Conservation (phyloP, 2,888 invertebrate genomes). For the Drosophila meridiana region DNA sequence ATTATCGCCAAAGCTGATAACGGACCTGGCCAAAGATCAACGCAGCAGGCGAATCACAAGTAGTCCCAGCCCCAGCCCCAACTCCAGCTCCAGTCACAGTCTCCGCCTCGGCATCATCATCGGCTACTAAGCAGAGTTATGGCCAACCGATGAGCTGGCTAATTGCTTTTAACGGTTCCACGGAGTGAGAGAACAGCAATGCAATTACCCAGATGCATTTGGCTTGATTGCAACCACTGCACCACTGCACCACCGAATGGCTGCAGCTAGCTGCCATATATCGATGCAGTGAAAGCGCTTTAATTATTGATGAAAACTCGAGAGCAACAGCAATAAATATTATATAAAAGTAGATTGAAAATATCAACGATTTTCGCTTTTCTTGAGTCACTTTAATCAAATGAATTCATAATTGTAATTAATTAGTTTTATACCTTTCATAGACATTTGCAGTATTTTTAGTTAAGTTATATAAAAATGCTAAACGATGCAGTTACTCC, state of each 20-base stretch:
- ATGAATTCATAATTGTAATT: background rate
- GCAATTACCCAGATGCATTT: conserved; percentile 65
- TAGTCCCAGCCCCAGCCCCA: conserved; percentile 8
- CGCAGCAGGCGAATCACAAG: conserved; percentile 33
- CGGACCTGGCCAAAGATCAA: conserved; percentile 41
- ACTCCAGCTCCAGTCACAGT: background rate
- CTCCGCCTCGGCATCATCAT: background rate
- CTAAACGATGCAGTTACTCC: conserved; percentile 37
- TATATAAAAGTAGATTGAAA: background rate
- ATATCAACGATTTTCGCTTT: too few species aligned
- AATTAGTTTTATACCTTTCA: background rate
- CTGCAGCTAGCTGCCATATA: conserved; percentile 2
- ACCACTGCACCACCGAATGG: background rate
- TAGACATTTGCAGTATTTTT: background rate
- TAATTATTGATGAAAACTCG: conserved; percentile 4
- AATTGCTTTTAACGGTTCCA: conserved; percentile 67
- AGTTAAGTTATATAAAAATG: conserved; percentile 7
- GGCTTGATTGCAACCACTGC: conserved; percentile 44
- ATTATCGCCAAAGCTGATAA: conserved; percentile 70
- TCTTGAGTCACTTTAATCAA: background rate
- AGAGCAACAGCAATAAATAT: background rate
- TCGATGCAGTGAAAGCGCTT: conserved; percentile 27
- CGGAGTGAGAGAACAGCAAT: conserved; percentile 39
- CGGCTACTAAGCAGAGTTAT: conserved; percentile 30
- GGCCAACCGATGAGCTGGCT: conserved; percentile 59